A percentile compares a stretch with the other conserved stretches of the same genome.
Evolutionary conservation across 2,888 invertebrate genomes (phyloP).

Genomic region (Colostygia pectinataria): DNA sequence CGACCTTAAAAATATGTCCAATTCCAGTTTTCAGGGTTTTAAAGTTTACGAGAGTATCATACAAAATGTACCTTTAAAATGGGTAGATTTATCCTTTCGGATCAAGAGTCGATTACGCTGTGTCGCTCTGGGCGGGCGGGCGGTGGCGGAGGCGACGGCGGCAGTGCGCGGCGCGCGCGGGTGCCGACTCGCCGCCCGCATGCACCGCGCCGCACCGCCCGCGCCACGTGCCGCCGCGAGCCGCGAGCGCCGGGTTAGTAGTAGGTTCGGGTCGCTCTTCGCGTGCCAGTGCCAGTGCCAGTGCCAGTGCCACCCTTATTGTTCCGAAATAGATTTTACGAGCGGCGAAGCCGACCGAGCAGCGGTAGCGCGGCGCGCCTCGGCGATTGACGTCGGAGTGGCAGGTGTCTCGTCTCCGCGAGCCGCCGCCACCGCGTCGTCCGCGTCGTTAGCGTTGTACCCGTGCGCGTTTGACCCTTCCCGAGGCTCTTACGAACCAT

Average conservation of each 20-base stretch:
- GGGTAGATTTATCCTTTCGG: too few species aligned
- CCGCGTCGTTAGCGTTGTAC: conserved; percentile 11
- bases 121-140: conserved; percentile 22
- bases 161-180: conserved; percentile 76
- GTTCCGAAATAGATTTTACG: conserved; percentile 43
- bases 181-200: conserved; percentile 54
- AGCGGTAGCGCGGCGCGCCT: conserved; percentile 17
- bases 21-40: too few species aligned
- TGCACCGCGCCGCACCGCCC: conserved; percentile 22
- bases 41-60: too few species aligned
- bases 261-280: conserved; percentile 6
- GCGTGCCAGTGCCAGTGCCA: too few species aligned
- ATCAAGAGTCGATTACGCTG: conserved; percentile 2
- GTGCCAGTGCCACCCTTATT: conserved; percentile 18
- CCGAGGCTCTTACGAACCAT: conserved; percentile 3
- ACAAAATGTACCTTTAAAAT: too few species aligned
- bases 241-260: conserved; percentile 13
- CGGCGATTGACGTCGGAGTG: conserved; percentile 1
- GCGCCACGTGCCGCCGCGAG: conserved; percentile 20
- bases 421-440: conserved; percentile 10
- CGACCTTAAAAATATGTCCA: too few species aligned
- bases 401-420: conserved; percentile 17
- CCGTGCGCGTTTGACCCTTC: conserved; percentile 11
- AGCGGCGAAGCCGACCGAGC: conserved; percentile 23
- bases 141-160: conserved; percentile 36